These are phyloP conservation scores for Colinus virginianus DNA, from an alignment of 2,113 vertebrate genomes.

Conservation along the genomic window DNA sequence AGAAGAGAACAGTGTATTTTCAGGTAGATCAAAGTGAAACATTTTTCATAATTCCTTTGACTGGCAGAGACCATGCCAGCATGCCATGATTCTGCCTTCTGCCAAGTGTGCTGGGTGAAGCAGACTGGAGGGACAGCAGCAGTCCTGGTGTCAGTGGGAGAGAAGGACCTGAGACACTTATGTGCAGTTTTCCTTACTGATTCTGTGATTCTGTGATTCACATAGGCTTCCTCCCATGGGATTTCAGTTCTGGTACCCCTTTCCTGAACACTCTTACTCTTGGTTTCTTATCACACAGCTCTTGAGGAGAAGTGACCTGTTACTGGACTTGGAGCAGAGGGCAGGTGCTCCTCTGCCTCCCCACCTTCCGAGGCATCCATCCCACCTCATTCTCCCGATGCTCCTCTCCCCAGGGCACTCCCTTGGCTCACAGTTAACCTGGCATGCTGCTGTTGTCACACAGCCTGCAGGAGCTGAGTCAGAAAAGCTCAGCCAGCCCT, in stretches of 20 bases:
- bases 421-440: not conserved
- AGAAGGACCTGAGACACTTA: not conserved
- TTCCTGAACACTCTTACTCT: not conserved
- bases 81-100: not conserved
- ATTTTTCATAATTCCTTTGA: constrained; percentile 11
- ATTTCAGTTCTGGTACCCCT: not conserved
- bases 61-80: not conserved
- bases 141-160: not conserved
- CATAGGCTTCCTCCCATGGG: not conserved
- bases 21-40: constrained; percentile 34
- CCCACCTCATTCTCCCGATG: not conserved
- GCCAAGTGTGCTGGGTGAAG: not conserved
- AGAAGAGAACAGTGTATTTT: constrained; percentile 35
- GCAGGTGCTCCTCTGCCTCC: not conserved
- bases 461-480: not conserved
- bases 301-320: not conserved
- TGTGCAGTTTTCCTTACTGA: not conserved
- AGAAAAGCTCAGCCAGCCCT: not conserved
- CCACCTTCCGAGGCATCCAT: not conserved
- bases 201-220: not conserved
- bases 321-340: not conserved
- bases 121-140: not conserved
- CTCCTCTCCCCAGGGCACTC: not conserved
- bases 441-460: not conserved
- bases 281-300: not conserved